A percentile compares a stretch with the other conserved stretches of the same genome.
Evolutionary conservation across 1,140 invertebrate genomes (phyloP).

Genomic region (Drosophila elegans): DNA sequence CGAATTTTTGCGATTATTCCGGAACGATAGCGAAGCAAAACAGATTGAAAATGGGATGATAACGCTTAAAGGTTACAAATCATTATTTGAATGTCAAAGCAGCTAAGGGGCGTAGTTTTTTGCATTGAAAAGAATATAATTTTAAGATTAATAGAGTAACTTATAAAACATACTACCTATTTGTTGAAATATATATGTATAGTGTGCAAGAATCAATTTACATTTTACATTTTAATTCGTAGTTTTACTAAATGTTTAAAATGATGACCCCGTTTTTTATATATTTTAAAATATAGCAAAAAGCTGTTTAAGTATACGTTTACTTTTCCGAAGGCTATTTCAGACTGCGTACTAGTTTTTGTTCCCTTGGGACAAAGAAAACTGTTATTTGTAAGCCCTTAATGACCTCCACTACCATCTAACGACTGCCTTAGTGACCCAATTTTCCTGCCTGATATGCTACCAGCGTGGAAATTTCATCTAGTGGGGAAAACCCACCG

Average conservation of each 20-base stretch:
- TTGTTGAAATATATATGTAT: not conserved
- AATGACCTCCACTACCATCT: constrained; percentile 39
- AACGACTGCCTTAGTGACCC: constrained; percentile 66
- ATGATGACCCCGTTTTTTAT: too few species aligned
- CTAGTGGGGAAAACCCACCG: constrained; percentile 21
- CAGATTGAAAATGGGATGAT: constrained; percentile 58
- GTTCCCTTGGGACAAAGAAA: constrained; percentile 3
- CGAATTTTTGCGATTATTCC: constrained; percentile 49
- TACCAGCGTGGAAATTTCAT: constrained; percentile 30
- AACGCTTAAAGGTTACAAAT: constrained; percentile 41
- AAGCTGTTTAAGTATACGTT: too few species aligned
- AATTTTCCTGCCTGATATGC: constrained; percentile 37
- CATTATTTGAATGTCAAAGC: constrained; percentile 61
- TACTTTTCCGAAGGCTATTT: too few species aligned
- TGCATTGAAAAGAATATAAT: not conserved
- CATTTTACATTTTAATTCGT: too few species aligned
- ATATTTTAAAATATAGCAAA: too few species aligned
- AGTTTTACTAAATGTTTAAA: too few species aligned
- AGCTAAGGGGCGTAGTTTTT: constrained; percentile 18
- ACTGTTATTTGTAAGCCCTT: constrained; percentile 19
- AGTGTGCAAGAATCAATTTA: too few species aligned
- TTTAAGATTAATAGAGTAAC: constrained; percentile 9
- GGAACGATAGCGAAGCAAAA: constrained; percentile 26
- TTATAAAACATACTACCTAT: not conserved
- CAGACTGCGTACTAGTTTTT: not conserved